Evolutionary conservation across 2,888 invertebrate genomes (phyloP).

Genomic region (Himalopsyche japonica): DNA sequence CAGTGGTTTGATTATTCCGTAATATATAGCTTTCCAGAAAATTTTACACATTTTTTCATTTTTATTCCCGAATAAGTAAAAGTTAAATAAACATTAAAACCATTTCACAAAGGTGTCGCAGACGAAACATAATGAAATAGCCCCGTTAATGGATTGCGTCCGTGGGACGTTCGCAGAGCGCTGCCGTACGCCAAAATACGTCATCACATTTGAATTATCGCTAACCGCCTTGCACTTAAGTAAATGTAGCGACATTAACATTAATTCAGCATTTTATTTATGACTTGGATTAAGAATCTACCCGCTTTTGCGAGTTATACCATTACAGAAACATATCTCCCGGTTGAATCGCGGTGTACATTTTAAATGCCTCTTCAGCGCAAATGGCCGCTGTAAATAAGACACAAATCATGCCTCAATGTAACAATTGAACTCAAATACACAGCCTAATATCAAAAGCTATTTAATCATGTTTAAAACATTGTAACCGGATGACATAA

Average conservation of each 20-base stretch:
- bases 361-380: constrained; percentile 2
- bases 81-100: constrained; percentile 13
- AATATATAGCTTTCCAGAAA: too few species aligned
- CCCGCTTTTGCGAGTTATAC: constrained; percentile 24
- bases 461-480: neutral
- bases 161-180: constrained; percentile 15
- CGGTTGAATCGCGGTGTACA: constrained; percentile 30
- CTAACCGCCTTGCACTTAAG: constrained; percentile 54
- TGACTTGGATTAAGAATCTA: constrained; percentile 47
- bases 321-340: constrained; percentile 27
- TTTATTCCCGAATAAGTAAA: neutral
- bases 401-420: neutral
- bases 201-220: constrained; percentile 52
- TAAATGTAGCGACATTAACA: constrained; percentile 56
- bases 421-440: neutral
- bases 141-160: constrained; percentile 32
- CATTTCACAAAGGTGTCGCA: constrained; percentile 16
- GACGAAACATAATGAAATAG: constrained; percentile 27
- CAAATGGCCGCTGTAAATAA: neutral
- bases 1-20: too few species aligned
- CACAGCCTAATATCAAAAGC: neutral
- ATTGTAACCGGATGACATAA: neutral
- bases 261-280: constrained; percentile 63
- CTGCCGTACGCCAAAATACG: constrained; percentile 23
- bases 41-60: neutral